Percentiles rank a stretch among this genome's conserved stretches.
These are phyloP conservation scores for Ernsta delagoae DNA, from an alignment of 2,888 invertebrate genomes.

Conservation along the genomic window DNA sequence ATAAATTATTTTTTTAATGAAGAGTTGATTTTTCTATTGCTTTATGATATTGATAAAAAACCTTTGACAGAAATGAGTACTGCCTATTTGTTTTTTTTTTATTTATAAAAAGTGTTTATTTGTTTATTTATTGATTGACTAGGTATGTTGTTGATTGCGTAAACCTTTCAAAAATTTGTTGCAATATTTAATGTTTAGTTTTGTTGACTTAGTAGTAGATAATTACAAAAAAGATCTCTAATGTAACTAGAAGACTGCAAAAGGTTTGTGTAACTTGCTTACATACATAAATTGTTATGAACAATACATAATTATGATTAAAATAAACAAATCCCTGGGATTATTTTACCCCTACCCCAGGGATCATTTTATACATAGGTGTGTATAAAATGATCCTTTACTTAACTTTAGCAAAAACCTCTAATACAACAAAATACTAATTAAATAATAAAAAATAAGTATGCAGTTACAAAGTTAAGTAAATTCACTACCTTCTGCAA, in stretches of 20 bases:
- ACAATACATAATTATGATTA: not conserved
- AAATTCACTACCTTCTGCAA: not conserved
- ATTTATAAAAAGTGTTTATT: too few relatives aligned
- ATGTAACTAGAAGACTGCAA: not conserved
- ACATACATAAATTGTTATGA: not conserved
- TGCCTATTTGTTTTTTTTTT: too few relatives aligned
- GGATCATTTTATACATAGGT: constrained; percentile 9
- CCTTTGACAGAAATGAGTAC: too few relatives aligned
- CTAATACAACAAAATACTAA: not conserved
- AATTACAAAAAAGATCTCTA: not conserved
- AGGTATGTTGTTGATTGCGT: not conserved
- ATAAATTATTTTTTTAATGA: not conserved
- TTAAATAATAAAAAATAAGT: not conserved
- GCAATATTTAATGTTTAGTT: not conserved
- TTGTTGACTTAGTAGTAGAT: constrained; percentile 1
- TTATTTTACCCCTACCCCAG: constrained; percentile 4
- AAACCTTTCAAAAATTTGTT: constrained; percentile 1
- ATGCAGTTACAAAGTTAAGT: not conserved
- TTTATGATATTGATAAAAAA: too few relatives aligned
- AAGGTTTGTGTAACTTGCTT: constrained; percentile 1
- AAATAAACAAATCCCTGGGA: constrained; percentile 1
- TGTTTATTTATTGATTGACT: not conserved
- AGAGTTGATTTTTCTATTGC: not conserved
- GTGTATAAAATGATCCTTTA: not conserved
- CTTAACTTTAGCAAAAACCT: not conserved